Evolutionary conservation across 2,113 vertebrate genomes (phyloP).

Genomic region (Cettia cetti): DNA sequence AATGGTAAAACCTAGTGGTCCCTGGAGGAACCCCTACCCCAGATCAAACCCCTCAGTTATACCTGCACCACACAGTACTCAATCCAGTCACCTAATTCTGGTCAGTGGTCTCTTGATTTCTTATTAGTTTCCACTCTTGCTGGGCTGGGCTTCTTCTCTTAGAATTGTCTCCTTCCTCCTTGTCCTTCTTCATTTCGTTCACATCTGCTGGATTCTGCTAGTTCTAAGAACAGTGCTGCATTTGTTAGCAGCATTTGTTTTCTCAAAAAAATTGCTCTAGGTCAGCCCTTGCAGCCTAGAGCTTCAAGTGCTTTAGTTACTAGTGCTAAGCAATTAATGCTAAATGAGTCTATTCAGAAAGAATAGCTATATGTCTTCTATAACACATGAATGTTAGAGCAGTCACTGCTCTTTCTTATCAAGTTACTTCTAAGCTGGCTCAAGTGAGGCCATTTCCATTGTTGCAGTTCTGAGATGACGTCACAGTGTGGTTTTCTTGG

Average conservation of each 20-base stretch:
- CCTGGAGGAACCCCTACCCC: neutral
- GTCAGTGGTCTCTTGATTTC: neutral
- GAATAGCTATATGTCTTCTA: neutral
- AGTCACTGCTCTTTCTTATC: neutral
- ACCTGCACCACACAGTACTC: neutral
- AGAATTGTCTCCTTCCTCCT: neutral
- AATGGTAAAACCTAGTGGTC: neutral
- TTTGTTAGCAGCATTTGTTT: neutral
- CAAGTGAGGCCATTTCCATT: neutral
- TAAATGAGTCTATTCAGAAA: neutral
- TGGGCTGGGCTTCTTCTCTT: neutral
- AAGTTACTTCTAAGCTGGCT: neutral
- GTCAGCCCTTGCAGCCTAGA: neutral
- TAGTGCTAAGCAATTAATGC: neutral
- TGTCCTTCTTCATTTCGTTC: neutral
- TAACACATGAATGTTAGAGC: neutral
- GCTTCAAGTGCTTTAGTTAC: neutral
- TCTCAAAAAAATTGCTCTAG: neutral
- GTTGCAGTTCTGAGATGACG: neutral
- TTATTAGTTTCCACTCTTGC: neutral
- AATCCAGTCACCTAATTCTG: neutral
- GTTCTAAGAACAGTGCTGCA: too few relatives aligned
- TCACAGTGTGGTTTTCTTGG: neutral
- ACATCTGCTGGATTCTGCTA: neutral
- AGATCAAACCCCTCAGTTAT: rapidly evolving